A percentile compares a stretch with the other conserved stretches of the same genome.
These are phyloP conservation scores for Lasioglossum marginatum DNA, from an alignment of 2,888 invertebrate genomes.

Conservation along the genomic window DNA sequence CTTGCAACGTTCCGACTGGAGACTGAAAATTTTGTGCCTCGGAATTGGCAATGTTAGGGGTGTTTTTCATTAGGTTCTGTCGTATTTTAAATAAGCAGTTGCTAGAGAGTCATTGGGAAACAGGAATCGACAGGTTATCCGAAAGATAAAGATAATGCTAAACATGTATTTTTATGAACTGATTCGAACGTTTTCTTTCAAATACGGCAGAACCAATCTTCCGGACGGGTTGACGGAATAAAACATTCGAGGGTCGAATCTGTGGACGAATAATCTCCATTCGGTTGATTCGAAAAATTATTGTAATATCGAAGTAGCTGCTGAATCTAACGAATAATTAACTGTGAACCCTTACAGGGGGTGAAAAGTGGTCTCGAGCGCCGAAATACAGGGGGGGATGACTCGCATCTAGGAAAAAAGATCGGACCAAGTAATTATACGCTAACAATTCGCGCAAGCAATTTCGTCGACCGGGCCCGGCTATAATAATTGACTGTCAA, in stretches of 20 bases:
- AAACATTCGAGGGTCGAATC: background rate
- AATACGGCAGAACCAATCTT: background rate
- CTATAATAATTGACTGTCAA: conserved; percentile 26
- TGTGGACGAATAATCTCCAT: background rate
- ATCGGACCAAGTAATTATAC: conserved; percentile 3
- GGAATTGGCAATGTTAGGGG: background rate
- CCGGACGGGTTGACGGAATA: background rate
- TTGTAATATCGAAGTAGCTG: background rate
- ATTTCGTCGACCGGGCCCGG: background rate
- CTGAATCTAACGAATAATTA: background rate
- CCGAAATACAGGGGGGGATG: background rate
- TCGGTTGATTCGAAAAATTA: background rate
- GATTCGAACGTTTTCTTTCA: too few species aligned
- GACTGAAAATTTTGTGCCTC: background rate
- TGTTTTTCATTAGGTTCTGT: too few species aligned
- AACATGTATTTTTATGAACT: too few species aligned
- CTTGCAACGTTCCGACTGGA: background rate
- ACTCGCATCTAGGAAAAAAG: background rate
- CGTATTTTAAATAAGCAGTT: too few species aligned
- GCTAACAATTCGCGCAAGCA: conserved; percentile 2
- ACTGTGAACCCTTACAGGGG: background rate
- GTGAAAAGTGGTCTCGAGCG: background rate
- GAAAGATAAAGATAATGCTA: too few species aligned
- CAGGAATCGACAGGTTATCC: too few species aligned
- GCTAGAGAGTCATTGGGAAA: too few species aligned